These are phyloP conservation scores for Eristalis pertinax DNA, from an alignment of 2,888 invertebrate genomes.

Conservation along the genomic window DNA sequence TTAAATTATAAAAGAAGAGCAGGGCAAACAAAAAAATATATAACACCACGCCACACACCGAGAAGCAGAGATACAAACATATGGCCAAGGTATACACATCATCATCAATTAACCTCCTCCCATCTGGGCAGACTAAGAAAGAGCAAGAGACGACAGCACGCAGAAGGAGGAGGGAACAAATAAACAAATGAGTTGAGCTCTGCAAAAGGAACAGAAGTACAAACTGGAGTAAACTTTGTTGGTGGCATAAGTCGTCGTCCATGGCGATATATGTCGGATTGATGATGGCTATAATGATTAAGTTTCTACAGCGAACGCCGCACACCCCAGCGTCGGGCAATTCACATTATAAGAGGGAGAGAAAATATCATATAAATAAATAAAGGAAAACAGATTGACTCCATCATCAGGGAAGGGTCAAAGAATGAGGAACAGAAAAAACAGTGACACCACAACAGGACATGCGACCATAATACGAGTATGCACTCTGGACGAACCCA, in stretches of 20 bases:
- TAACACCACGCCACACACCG: slow-evolving; percentile 18
- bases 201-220: slow-evolving; percentile 31
- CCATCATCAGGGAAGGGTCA: slow-evolving; percentile 20
- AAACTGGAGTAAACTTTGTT: slow-evolving; percentile 59
- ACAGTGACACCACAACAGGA: slow-evolving; percentile 27
- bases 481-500: slow-evolving; percentile 9
- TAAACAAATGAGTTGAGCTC: slow-evolving; percentile 54
- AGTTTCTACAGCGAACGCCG: slow-evolving; percentile 43
- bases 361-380: slow-evolving; percentile 17
- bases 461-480: slow-evolving; percentile 6
- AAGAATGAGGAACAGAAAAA: slow-evolving; percentile 21
- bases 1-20: slow-evolving; percentile 54
- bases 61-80: slow-evolving; percentile 49
- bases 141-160: not conserved
- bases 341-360: slow-evolving; percentile 43
- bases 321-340: slow-evolving; percentile 41
- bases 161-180: slow-evolving; percentile 37
- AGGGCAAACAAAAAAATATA: slow-evolving; percentile 11
- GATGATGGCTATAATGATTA: slow-evolving; percentile 64
- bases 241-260: slow-evolving; percentile 69
- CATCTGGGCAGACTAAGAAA: not conserved
- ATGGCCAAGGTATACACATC: slow-evolving; percentile 61
- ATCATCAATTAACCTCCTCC: slow-evolving; percentile 64
- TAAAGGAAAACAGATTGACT: slow-evolving; percentile 58
- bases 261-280: slow-evolving; percentile 66